Base-by-base conservation (phyloP, 2,797 vertebrate genomes). In the Chiroxiphia lanceolata region DNA sequence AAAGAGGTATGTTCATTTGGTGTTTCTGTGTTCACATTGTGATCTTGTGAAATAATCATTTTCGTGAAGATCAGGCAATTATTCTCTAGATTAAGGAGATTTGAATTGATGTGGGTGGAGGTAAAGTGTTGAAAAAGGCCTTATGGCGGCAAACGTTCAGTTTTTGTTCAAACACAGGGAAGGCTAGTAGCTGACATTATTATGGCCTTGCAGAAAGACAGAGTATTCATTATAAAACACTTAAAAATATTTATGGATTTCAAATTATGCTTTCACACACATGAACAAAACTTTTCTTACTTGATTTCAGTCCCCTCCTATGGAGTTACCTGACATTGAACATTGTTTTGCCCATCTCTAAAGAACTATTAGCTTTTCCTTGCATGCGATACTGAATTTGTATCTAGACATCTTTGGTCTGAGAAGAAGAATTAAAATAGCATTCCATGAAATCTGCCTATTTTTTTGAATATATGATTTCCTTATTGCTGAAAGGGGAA, bases 1-100 rank as follows among this genome's bases (percentile, higher is more conserved):
- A 99, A 99, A 97, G 99, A 99, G 99, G 99, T 99, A 98, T 38
- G 77, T 79, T 83, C 18, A 6, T 86, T 87, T 80, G 29, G 10
- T 29, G 2, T 70, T 88, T 82, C n/a, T 82, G 51, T 79, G 40
- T 67, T 89, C 6, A 2, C 7, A 13, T 27, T 88, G 26, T 45
- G 20, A 33, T 60, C 20, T 42, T 93, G 23, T 76, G 34, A 87
- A 83, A 38, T 42, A 29, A 9, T n/a, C 0, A 2, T 34, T 57
- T 94, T 69, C 4, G 2, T 86, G 50, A 26, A 51, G 5, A 17
- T 50, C 27, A n/a, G n/a, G 10, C 11, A 59, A 8, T 65, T 68
- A 16, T 25, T 81, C 13, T 63, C 21, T 53, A 87, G 47, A 11
- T 65, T 69, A 19, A 71, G n/a, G 8, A 53, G 50, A 27, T 70